Evolutionary conservation across 2,888 invertebrate species (phyloP), one percentile per base, ranked within the genome.

Genomic region (Meiosimyza decipiens): DNA sequence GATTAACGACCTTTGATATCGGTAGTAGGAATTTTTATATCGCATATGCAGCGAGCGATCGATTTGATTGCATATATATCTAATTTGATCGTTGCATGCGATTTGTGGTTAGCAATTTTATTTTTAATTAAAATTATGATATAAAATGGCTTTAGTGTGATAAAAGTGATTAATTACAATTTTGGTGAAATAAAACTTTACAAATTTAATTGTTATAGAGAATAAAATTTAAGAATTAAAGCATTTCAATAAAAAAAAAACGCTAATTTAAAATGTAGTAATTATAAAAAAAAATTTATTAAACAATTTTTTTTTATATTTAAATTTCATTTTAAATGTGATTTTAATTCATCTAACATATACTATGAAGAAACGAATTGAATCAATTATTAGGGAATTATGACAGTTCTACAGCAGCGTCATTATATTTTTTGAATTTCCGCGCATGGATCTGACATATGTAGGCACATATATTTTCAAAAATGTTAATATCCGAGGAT

Each of bases 1-100:
- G 84, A 86, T 84, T 82, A 83, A 82, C 82, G 81, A 82, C 83
- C 82, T 82, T 85, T 85, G 85, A 82, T 84, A 85, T 82, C 81
- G 82, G 79, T 81, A 82, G 84, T 40, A 40, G 40, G 2, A 3
- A 4, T 28, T 28, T 28, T 28, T 28, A 28, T 28, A 84, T 84
- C 84, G 82, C 80, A 71, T 77, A 49, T 13, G 16, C 22, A 51
- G 13, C 22, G 64, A 51, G 13, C 22, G 64, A 51, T 51, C 47
- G 49, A 9, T 51, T 51, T 33, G 62, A 51, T 59, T 33, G 60
- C 12, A 9, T 52, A 16, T n/a, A 28, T 12, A 28, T 51, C 15
- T 2, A 15, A 50, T 60, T 9, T 13, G 18, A 50, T 51, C 51
- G 51, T 12, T 2, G 9, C 54, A 55, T 18, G 55, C 33, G 40